Base-by-base conservation (phyloP, 2,113 vertebrate species). In the Tyto alba region DNA sequence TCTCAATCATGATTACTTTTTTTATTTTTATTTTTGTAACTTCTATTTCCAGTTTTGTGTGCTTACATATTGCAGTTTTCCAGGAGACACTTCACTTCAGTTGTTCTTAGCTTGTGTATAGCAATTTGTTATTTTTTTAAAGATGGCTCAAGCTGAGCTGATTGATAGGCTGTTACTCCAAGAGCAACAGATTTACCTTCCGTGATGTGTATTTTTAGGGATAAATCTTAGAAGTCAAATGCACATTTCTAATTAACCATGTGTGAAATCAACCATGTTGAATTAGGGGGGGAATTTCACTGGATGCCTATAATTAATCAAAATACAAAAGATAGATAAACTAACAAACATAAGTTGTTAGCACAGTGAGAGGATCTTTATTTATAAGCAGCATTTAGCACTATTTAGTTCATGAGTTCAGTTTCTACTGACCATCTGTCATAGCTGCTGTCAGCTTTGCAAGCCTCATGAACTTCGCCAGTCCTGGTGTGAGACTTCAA, bases 341-440 rank as follows among this genome's bases (percentile, higher is more conserved):
- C 45, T 91, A 88, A 64, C 36, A 94, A 93, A 90, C 60, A 59
- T 25, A 48, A 93, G 74, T 45, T 91, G 45, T 41, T 88, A 90
- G 41, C 4, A 1, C 57, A 79, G 45, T 40, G 69, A 96, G 71
- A 88, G 22, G 3, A 69, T 72, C 67, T 90, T 85, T 78, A 71
- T 89, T 94, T 75, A 50, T 59, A 91, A 83, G 88, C 78, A 77
- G 72, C 81, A 73, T 91, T 96, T 96, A 94, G 36, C 91, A 88
- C 50, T 59, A 94, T 80, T 93, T 95, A 89, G 85, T 88, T 91
- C 67, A 66, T 36, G 34, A 69, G 38, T 74, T 85, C 16, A 6
- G 29, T 69, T 93, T 73, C 85, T 73, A 11, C 67, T 96, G 94
- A 52, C 93, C 96, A 96, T 95, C 93, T 96, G 94, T 91, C 91